Evolutionary conservation across 1,140 invertebrate genomes (phyloP), one percentile per base, ranked within the genome.

Genomic region (Homarus americanus): DNA sequence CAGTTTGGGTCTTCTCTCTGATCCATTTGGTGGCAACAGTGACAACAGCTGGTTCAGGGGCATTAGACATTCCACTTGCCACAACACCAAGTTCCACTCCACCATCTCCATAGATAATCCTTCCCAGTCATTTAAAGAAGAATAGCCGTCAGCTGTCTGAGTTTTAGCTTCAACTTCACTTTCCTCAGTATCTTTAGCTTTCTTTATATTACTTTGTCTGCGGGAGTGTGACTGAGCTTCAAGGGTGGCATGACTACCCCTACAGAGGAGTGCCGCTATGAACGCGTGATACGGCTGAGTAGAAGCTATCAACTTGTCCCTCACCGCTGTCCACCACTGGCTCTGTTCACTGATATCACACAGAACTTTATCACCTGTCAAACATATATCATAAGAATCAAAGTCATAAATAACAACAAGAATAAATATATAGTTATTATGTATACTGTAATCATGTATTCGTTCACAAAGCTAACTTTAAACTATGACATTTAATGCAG

Each of bases 121-220:
- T 80, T 93, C 92, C 92, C 92, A 93, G n/a, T 92, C 92, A 69
- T 91, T 91, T 12, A 91, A 76, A 4, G 89, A 91, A 4, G 78
- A 40, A 36, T 63, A 84, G 5, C 63, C 36, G 38, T 3, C 10
- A 7, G 10, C 44, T 17, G 38, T 20, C 28, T 36, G 41, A 4
- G 28, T 49, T 0, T 38, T 3, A 78, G 5, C 12, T 32, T 63
- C 72, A 24, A 53, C 53, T 7, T 78, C 36, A 41, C 34, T 53
- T 0, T 41, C 7, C 34, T 72, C 40, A 12, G 41, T 53, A 9
- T 40, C 34, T 41, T 34, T 38, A 17, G 2, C 44, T 20, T 38
- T 63, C 12, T 41, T 66, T 41, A n/a, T 7, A 40, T 69, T n/a
- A 63, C 49, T 44, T 41, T 40, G 34, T 38, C 28, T 15, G 9